Base-by-base conservation (phyloP, 2,888 invertebrate genomes). In the Anthrax anthrax region DNA sequence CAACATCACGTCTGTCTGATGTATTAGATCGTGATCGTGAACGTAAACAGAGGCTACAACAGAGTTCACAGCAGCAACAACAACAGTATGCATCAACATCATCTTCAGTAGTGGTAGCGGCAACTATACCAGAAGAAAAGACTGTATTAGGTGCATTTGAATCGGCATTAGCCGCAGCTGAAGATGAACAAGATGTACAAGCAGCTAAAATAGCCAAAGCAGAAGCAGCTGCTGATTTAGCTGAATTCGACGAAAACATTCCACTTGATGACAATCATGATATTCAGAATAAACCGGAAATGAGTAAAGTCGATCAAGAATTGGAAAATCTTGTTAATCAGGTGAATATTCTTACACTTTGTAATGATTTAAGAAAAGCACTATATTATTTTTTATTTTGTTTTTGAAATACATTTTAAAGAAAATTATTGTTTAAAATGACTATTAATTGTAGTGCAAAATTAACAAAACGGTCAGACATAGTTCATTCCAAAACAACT, bases 181-280 rank as follows among this genome's bases (percentile, higher is more conserved):
- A 96, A 70, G 96, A 96, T 69, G 95, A 92, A 63, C 84, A 85
- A 48, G 96, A 96, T 71, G 92, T 90, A 18, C 81, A 83, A 56
- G 95, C 95, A 10, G 90, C 92, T 1, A 78, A 77, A 58, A 85
- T 82, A 1, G 92, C 92, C 4, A 84, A 86, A 58, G 90, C 88
- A 5, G 95, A 96, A 70, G 87, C 81, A 37, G 82, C 83, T 51
- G 85, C 85, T 14, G 90, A 91, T 67, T 74, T 94, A 54, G 92
- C 89, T 1, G 95, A 95, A 71, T 95, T 95, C 71, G 95, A 95
- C 71, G 95, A 96, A 70, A 85, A 80, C 58, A 86, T 91, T 70
- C 92, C 94, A 40, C 74, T 90, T 54, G 86, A 86, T 48, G 86
- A 85, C 47, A 63, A 48, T 19, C 72, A 72, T 36, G 50, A 49